phyloP scores from a whole-genome alignment of 2,888 invertebrate species.

The Nemotelus nigrinus region DNA sequence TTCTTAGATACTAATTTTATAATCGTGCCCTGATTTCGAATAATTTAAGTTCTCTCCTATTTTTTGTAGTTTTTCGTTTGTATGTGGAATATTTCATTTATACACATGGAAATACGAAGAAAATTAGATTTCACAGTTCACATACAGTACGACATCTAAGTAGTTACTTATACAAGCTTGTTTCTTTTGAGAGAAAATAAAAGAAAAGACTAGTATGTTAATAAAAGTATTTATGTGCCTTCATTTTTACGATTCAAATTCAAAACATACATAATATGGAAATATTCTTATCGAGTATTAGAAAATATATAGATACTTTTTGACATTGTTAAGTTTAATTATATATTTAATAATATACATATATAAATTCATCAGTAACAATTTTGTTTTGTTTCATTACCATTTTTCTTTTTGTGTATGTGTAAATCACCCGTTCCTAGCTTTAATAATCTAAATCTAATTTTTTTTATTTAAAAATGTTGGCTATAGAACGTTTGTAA shows the following conservation, averaged over 20 bases:
- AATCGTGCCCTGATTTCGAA: slow-evolving; percentile 49
- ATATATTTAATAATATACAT: slow-evolving; percentile 26
- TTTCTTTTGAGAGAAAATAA: no score
- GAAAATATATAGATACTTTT: slow-evolving; percentile 23
- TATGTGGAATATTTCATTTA: no score
- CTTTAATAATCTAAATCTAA: slow-evolving; percentile 10
- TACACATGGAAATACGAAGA: not conserved
- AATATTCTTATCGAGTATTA: slow-evolving; percentile 3
- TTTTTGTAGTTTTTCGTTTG: not conserved
- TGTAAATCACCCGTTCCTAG: slow-evolving; percentile 41
- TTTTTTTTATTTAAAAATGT: no score
- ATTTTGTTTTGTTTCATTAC: not conserved
- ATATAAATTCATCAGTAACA: slow-evolving; percentile 39
- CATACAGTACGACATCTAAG: no score
- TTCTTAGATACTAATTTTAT: slow-evolving; percentile 9
- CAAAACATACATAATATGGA: not conserved
- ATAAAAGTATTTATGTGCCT: not conserved
- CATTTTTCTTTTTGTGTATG: not conserved
- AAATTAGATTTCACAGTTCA: not conserved
- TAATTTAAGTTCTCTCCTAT: not conserved
- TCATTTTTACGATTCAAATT: not conserved
- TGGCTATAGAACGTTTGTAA: not conserved
- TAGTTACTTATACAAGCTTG: no score
- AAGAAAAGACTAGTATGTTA: no score
- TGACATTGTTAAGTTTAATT: not conserved